Evolutionary conservation across 1,140 invertebrate genomes (phyloP), one percentile per base, ranked within the genome.

Genomic region (Brachionus calyciflorus): DNA sequence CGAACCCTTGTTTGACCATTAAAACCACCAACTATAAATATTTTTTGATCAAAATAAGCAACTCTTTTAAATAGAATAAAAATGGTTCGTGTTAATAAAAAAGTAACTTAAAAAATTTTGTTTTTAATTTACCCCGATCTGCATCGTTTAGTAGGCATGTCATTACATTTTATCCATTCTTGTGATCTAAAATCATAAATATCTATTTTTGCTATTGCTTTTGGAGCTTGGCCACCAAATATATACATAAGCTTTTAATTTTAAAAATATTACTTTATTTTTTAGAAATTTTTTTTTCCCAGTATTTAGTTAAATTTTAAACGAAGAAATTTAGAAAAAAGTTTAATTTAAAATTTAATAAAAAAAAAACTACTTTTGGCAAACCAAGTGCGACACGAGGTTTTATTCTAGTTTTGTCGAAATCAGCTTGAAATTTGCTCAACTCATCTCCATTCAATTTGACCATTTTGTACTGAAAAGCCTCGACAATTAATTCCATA

Each of bases 21-120:
- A 80, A 87, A 87, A 6, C 87, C 87, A 6, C 87, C 87, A 21
- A 87, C 78, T 19, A 86, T 86, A 79, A 85, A 88, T 30, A 88
- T 83, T 37, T 80, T 55, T 3, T 79, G 78, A 48, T 48, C 30
- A 63, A 40, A 57, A 60, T 41, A 53, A 75, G 26, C 33, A 0
- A 73, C 55, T 41, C 51, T 65, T 10, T 6, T 33, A 60, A 30
- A 44, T 65, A 28, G 24, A n/a, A 24, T 44, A 0, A 40, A 9
- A 37, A n/a, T 2, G 37, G 24, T 19, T 41, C 3, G 26, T 57
- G 26, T 53, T 26, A 7, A 53, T 24, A 37, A 5, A 3, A 37
- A 37, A 37, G 4, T 5, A 37, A 5, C 33, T 53, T 24, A 53
- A 53, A 21, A 21, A 53, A 55, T 12, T 26, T 55, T 55, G 21